Percentiles rank a stretch among this genome's conserved stretches.
These are phyloP conservation scores for Xenops minutus DNA, from an alignment of 2,797 vertebrate genomes.

Conservation along the genomic window DNA sequence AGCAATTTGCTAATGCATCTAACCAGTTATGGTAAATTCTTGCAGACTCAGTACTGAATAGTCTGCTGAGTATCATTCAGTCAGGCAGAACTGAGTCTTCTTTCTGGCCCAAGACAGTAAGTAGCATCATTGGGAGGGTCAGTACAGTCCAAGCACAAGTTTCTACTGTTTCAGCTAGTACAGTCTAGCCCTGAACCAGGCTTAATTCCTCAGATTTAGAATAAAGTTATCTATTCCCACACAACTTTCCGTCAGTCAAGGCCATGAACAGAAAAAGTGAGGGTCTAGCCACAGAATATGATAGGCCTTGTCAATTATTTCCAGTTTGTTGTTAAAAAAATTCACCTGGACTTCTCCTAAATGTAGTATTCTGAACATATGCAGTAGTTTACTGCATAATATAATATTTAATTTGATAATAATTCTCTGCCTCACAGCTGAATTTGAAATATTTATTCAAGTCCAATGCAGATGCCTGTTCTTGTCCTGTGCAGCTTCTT, in stretches of 20 bases:
- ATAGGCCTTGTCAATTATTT: neutral
- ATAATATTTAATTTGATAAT: neutral
- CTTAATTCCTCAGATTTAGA: neutral
- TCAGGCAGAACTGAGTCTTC: neutral
- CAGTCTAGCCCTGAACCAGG: neutral
- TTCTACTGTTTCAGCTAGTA: neutral
- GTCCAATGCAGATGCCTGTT: neutral
- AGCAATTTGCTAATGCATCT: neutral
- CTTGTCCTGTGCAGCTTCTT: neutral
- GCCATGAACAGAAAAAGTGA: neutral
- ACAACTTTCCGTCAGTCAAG: neutral
- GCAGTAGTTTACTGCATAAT: neutral
- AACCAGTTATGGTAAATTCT: neutral
- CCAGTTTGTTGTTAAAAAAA: neutral
- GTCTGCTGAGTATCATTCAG: neutral
- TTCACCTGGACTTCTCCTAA: neutral
- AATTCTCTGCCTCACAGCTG: neutral
- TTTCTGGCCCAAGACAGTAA: neutral
- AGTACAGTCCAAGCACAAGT: neutral
- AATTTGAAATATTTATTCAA: neutral
- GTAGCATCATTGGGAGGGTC: rapidly evolving
- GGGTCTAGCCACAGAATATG: neutral
- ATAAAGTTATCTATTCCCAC: neutral
- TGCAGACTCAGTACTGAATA: neutral
- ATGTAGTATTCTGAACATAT: neutral